Evolutionary conservation across 2,113 vertebrate genomes (phyloP).

Genomic region (Cyprinodon brontotheroides): DNA sequence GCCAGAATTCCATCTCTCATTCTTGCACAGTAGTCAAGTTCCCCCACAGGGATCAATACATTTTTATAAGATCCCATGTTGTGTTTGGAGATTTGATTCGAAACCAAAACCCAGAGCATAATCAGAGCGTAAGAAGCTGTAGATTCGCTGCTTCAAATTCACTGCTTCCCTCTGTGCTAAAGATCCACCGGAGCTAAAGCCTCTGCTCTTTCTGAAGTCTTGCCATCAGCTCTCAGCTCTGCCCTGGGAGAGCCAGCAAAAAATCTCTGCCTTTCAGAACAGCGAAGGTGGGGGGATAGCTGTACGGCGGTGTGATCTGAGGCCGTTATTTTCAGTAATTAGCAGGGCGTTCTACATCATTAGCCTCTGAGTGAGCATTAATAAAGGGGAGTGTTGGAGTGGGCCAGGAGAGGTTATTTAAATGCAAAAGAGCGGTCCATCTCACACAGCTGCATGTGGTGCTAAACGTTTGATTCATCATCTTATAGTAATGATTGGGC

Average conservation of each 20-base stretch:
- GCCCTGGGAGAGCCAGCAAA: slow-evolving; percentile 47
- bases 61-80: slow-evolving; percentile 57
- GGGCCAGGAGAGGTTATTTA: slow-evolving; percentile 54
- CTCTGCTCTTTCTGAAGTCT: slow-evolving; percentile 26
- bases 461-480: slow-evolving; percentile 64
- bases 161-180: slow-evolving; percentile 33
- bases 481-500: slow-evolving; percentile 61
- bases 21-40: slow-evolving; percentile 3
- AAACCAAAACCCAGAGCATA: slow-evolving; percentile 45
- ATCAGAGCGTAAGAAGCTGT: slow-evolving; percentile 12
- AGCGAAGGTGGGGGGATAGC: slow-evolving; percentile 16
- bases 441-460: slow-evolving; percentile 57
- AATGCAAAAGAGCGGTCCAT: slow-evolving; percentile 65
- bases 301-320: slow-evolving; percentile 18
- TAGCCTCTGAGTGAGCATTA: slow-evolving; percentile 41
- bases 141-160: slow-evolving; percentile 40
- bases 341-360: slow-evolving; percentile 55
- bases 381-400: slow-evolving; percentile 54
- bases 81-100: slow-evolving; percentile 62
- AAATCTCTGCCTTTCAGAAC: slow-evolving; percentile 10
- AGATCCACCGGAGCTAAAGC: slow-evolving; percentile 46
- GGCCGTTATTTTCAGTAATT: slow-evolving; percentile 52
- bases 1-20: slow-evolving; percentile 25
- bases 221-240: slow-evolving; percentile 46
- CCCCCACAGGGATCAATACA: slow-evolving; percentile 56